Evolutionary conservation across 2,113 vertebrate species (phyloP).

Genomic region (Donacobius atricapilla): DNA sequence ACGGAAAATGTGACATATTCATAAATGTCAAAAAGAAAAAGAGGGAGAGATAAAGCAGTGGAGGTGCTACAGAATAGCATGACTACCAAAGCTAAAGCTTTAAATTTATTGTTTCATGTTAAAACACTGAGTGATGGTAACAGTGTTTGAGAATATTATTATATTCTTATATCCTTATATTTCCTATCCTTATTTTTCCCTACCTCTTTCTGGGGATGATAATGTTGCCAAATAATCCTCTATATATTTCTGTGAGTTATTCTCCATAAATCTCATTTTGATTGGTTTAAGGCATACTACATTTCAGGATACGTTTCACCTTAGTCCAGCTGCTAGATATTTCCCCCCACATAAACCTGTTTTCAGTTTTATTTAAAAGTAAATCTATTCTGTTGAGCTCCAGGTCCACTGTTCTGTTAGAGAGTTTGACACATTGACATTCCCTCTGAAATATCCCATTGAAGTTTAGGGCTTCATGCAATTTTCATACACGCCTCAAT

Average conservation of each 20-base stretch:
- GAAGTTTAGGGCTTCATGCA: neutral
- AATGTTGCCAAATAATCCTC: neutral
- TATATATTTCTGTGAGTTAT: neutral
- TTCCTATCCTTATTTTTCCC: neutral
- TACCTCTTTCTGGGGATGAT: neutral
- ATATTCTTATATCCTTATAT: too few species aligned
- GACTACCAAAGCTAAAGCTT: neutral
- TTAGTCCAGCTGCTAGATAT: neutral
- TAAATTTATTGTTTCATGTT: neutral
- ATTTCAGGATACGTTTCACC: neutral
- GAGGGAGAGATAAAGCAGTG: neutral
- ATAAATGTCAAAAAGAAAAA: neutral
- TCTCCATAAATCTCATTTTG: neutral
- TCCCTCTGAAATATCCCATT: neutral
- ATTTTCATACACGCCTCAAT: neutral
- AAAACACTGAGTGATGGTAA: neutral
- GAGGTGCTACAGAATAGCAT: neutral
- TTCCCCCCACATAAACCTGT: neutral
- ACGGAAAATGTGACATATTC: neutral
- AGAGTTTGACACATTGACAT: neutral
- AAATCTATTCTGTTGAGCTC: neutral
- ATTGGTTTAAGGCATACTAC: neutral
- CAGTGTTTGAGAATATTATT: neutral
- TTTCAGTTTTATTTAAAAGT: neutral
- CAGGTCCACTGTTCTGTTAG: neutral